A percentile compares a stretch with the other conserved stretches of the same genome.
These are phyloP conservation scores for Cryptoleucopteryx plumbea DNA, from an alignment of 2,113 vertebrate species.

Conservation along the genomic window DNA sequence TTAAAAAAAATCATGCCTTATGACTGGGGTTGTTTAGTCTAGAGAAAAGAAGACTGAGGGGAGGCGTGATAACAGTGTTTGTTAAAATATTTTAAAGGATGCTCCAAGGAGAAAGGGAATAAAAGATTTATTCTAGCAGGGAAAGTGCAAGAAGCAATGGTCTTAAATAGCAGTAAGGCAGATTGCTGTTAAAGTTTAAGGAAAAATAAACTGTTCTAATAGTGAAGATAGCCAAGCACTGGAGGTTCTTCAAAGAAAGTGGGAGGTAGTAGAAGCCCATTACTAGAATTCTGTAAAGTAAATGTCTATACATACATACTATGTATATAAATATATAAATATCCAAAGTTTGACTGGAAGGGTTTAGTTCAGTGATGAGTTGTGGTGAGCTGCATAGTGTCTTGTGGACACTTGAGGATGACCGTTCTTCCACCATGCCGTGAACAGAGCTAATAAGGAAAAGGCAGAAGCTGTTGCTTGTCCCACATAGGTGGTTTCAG, in stretches of 20 bases:
- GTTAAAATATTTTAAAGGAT: neutral
- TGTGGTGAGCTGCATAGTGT: neutral
- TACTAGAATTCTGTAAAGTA: neutral
- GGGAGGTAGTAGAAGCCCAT: neutral
- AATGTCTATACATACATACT: neutral
- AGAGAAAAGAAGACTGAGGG: conserved; percentile 5
- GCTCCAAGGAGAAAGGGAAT: neutral
- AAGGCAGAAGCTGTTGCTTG: neutral
- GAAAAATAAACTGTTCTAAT: neutral
- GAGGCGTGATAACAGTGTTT: neutral
- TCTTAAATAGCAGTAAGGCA: neutral
- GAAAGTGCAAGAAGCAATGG: neutral
- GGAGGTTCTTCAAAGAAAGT: neutral
- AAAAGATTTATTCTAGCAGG: neutral
- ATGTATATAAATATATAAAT: neutral
- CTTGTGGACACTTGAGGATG: neutral
- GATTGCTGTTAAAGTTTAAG: neutral
- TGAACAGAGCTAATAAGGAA: neutral
- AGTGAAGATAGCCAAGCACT: neutral
- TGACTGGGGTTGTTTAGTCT: conserved; percentile 47
- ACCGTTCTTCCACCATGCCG: neutral
- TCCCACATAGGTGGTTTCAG: neutral
- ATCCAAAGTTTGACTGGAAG: neutral
- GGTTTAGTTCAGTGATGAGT: neutral
- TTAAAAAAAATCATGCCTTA: neutral